phyloP scores from a whole-genome alignment of 2,888 invertebrate genomes.

The Cordilura impudica region DNA sequence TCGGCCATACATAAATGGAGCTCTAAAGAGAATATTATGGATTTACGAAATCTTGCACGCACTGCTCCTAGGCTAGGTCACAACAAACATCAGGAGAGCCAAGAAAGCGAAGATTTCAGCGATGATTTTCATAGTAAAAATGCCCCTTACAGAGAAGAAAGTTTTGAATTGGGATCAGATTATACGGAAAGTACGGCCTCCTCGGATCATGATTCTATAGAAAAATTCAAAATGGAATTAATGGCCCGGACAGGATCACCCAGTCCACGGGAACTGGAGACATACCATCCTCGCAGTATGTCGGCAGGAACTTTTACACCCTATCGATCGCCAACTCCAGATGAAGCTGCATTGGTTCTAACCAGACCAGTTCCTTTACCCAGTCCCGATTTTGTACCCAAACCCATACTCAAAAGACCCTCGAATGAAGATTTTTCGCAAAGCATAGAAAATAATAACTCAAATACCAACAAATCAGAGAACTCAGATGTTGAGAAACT shows the following conservation, averaged over 20 bases:
- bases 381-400: constrained; percentile 86
- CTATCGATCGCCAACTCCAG: constrained; percentile 77
- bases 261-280: constrained; percentile 81
- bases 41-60: constrained; percentile 64
- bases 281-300: constrained; percentile 84
- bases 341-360: constrained; percentile 81
- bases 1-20: constrained; percentile 71
- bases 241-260: constrained; percentile 74
- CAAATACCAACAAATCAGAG: constrained; percentile 5
- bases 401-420: constrained; percentile 86
- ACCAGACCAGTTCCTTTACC: constrained; percentile 82
- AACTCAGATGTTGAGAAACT: constrained; percentile 53
- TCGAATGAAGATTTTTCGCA: constrained; percentile 76
- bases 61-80: constrained; percentile 61
- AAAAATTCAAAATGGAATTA: constrained; percentile 76
- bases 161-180: constrained; percentile 80
- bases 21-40: constrained; percentile 72
- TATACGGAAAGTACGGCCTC: constrained; percentile 83
- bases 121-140: constrained; percentile 65
- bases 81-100: constrained; percentile 64
- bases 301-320: constrained; percentile 74
- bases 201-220: constrained; percentile 77
- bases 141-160: constrained; percentile 66
- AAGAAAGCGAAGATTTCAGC: constrained; percentile 69
- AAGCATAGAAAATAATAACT: constrained; percentile 63